These are phyloP conservation scores for Mionectes olivaceus DNA, from an alignment of 2,797 vertebrate genomes.

Conservation along the genomic window DNA sequence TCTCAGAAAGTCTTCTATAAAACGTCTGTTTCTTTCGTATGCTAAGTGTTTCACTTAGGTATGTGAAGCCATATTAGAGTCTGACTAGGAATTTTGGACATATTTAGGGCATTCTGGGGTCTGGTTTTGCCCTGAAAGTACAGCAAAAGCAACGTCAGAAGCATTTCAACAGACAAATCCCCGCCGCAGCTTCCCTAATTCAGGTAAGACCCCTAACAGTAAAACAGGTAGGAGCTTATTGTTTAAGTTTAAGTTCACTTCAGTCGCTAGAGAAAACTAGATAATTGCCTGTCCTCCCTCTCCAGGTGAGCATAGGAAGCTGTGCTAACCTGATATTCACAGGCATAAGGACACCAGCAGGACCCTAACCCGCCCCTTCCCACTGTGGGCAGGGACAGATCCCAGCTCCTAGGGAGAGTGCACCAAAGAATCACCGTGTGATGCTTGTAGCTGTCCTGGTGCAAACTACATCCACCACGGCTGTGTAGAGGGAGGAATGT, in stretches of 20 bases:
- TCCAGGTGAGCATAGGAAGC: neutral
- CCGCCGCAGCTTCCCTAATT: conserved; percentile 81
- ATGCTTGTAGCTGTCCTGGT: neutral
- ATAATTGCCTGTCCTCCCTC: neutral
- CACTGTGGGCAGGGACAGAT: neutral
- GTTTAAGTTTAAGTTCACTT: neutral
- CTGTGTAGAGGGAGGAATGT: neutral
- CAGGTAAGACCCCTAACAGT: conserved; percentile 60
- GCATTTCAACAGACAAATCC: conserved; percentile 85
- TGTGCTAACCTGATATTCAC: neutral
- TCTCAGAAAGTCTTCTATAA: neutral
- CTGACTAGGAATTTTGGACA: neutral
- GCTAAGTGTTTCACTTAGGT: neutral
- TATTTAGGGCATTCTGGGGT: conserved; percentile 83
- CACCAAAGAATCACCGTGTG: neutral
- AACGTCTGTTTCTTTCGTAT: neutral
- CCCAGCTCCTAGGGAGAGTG: fast-evolving
- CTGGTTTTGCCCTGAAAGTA: conserved; percentile 85
- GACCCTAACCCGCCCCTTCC: too few species aligned
- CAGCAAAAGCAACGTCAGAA: conserved; percentile 86
- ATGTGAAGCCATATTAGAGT: neutral
- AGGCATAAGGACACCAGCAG: too few species aligned
- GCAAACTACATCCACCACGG: neutral
- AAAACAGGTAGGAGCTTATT: neutral
- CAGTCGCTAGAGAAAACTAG: neutral